Base-by-base conservation (phyloP, 2,888 invertebrate genomes). In the Pachliopta kotzebuea region DNA sequence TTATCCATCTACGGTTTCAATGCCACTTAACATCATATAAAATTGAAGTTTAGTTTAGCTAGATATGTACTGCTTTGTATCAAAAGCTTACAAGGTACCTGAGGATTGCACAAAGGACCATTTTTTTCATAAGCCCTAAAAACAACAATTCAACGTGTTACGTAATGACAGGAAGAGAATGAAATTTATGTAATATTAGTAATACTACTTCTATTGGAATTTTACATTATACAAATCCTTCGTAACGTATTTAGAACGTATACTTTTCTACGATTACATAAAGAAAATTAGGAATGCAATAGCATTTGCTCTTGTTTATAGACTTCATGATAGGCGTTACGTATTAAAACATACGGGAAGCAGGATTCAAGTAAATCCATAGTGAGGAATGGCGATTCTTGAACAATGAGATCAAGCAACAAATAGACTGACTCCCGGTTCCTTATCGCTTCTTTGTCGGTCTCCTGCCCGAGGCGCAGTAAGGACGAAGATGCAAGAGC, bases 281-380 rank as follows among this genome's bases (percentile, higher is more conserved):
- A 64, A 63, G 67, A 66, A 56, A 56, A 55, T 85, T 85, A 90
- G 72, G 88, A 86, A 84, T 92, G 92, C 75, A 79, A 78, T 60
- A 93, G 85, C 75, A 94, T 87, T 79, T 96, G 96, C 82, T 97
- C 97, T 76, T 96, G 95, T 84, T 98, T 97, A 85, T 98, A 97
- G 68, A 98, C 98, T 76, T 97, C 97, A 84, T 99, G 98, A 92
- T 98, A 99, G 76, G 99, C 98, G 83, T 99, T 99, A 66, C 99
- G 94, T 77, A 99, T 97, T 60, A 99, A 93, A 24, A 98, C 98
- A 82, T 99, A 99, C 0, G 99, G 99, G 87, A 99, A 99, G 87
- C 99, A 99, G 17, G 98, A 98, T 86, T 99, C 99, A 71, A 99
- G 89, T 70, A 99, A 93, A 92, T 99, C 99, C 98, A 99, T 99